Percentiles rank a stretch among this genome's conserved stretches.
Evolutionary conservation across 2,888 invertebrate species (phyloP).

Genomic region (Heliconius charithonia): DNA sequence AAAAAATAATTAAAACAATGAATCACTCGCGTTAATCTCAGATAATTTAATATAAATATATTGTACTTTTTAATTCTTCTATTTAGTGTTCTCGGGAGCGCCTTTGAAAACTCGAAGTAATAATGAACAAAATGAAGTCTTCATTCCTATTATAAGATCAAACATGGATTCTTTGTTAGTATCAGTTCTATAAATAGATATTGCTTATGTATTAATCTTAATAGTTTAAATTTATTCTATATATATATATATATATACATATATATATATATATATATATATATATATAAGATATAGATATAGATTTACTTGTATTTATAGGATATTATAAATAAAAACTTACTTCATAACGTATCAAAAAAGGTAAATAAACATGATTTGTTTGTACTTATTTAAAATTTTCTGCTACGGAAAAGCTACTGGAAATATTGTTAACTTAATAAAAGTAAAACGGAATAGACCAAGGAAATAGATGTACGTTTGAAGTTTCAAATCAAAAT

Average conservation of each 20-base stretch:
- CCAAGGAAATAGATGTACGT: not conserved
- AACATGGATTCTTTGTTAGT: not conserved
- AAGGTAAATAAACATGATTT: not conserved
- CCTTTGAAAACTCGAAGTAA: constrained; percentile 33
- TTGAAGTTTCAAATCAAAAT: constrained; percentile 30
- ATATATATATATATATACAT: too few relatives aligned
- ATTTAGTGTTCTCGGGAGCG: constrained; percentile 22
- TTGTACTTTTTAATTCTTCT: not conserved
- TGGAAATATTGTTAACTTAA: not conserved
- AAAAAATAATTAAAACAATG: not conserved
- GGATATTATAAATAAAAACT: not conserved
- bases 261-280: too few relatives aligned
- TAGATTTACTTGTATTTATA: not conserved
- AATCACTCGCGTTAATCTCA: constrained; percentile 10
- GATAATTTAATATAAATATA: constrained; percentile 31
- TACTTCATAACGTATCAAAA: not conserved
- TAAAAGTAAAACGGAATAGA: constrained; percentile 6
- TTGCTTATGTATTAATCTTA: too few relatives aligned
- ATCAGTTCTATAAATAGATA: not conserved
- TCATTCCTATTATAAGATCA: constrained; percentile 23
- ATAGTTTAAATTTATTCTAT: too few relatives aligned
- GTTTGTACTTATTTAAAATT: not conserved
- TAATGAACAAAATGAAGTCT: constrained; percentile 34
- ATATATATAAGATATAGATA: too few relatives aligned
- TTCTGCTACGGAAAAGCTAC: not conserved